phyloP scores from a whole-genome alignment of 2,797 vertebrate genomes.

The Serranus cabrilla region DNA sequence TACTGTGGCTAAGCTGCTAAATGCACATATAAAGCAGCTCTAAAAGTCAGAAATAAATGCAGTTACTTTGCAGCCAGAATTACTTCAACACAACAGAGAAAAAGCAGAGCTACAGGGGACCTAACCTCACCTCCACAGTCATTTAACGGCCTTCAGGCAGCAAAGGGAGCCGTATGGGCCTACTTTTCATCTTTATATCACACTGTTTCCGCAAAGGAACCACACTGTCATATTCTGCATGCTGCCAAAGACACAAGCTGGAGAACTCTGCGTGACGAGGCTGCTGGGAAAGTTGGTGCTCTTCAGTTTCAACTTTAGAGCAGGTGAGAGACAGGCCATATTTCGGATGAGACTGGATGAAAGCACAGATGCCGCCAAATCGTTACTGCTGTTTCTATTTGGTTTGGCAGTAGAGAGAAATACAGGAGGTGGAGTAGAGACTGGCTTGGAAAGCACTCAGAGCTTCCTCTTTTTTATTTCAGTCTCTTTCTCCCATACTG shows the following conservation, averaged over 20 bases:
- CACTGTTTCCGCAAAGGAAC: slow-evolving; percentile 12
- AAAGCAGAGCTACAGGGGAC: slow-evolving; percentile 4
- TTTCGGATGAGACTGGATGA: slow-evolving; percentile 8
- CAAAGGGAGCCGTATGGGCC: slow-evolving; percentile 6
- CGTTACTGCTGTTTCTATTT: background rate
- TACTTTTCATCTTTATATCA: slow-evolving; percentile 17
- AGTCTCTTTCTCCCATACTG: background rate
- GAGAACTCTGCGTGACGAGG: slow-evolving; percentile 2
- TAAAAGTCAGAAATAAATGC: background rate
- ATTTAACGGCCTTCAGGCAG: slow-evolving; percentile 15
- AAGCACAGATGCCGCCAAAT: background rate
- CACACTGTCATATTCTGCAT: background rate
- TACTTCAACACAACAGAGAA: slow-evolving; percentile 1
- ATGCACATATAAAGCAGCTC: background rate
- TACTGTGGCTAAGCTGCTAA: background rate
- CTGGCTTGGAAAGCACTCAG: background rate
- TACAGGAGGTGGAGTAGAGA: background rate
- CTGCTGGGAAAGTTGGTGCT: slow-evolving; percentile 6
- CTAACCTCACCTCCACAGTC: slow-evolving; percentile 4
- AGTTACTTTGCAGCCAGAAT: background rate
- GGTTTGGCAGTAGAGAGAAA: background rate
- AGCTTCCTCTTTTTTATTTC: background rate
- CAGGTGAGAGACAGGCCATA: background rate
- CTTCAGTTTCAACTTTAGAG: slow-evolving; percentile 4
- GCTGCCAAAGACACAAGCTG: slow-evolving; percentile 14